Evolutionary conservation across 2,797 vertebrate genomes (phyloP), one percentile per base, ranked within the genome.

Genomic region (Alectoris magna): DNA sequence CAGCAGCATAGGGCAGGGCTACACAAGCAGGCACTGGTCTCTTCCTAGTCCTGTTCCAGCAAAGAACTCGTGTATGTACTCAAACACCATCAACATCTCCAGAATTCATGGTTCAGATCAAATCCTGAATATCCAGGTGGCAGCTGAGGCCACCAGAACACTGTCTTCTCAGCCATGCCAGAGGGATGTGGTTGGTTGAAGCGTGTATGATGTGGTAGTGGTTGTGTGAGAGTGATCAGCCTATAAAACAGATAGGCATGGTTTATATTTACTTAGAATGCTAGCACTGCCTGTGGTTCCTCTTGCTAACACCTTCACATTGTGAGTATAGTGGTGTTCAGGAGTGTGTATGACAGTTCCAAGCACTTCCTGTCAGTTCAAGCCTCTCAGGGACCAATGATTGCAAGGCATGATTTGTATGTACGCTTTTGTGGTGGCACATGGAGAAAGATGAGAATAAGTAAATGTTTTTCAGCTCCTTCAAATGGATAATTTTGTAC

Each of bases 401-500:
- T 22, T 43, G 27, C 53, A 68, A 66, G 18, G 70, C 71, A 60
- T 21, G 31, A 44, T 49, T 73, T 62, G 19, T 22, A 38, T 49
- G 48, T 53, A 41, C 21, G 17, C 78, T 91, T 88, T 71, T 34
- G 49, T 26, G 31, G 48, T 49, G 26, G 53, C 24, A 49, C 0
- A 0, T 44, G 31, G 49, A 88, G 41, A 88, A 80, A 36, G 34
- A 48, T 2, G 16, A 84, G 49, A 60, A 17, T 26, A 76, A 73
- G 71, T 86, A 51, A 12, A 75, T 63, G 29, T 4, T 51, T 66
- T 87, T 93, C 24, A 85, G 62, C 49, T 69, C 17, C 46, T 84
- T 90, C 62, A 90, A 72, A 79, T 46, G 41, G 26, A 59, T 87
- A 39, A 44, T 69, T 90, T 88, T 88, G 60, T 67, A 80, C 60